A percentile compares a stretch with the other conserved stretches of the same genome.
phyloP scores from a whole-genome alignment of 2,113 vertebrate species.

The Sorex araneus region DNA sequence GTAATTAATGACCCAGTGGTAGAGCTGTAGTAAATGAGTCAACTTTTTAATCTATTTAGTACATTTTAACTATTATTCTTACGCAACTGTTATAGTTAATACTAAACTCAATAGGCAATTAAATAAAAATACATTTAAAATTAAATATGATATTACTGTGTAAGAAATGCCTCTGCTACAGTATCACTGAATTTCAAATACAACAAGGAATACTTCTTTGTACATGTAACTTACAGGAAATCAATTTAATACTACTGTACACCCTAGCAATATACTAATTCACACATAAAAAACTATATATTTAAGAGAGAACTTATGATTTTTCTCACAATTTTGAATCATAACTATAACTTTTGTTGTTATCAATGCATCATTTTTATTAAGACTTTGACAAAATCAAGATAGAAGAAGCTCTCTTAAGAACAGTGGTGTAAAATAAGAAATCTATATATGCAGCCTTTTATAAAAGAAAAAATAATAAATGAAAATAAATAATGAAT shows the following conservation, averaged over 20 bases:
- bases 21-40: neutral
- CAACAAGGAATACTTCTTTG: slow-evolving; percentile 44
- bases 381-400: neutral
- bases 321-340: neutral
- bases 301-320: neutral
- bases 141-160: slow-evolving; percentile 48
- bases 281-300: slow-evolving; percentile 12
- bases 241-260: neutral
- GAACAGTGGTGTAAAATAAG: neutral
- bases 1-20: slow-evolving; percentile 31
- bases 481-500: neutral
- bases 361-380: too few relatives aligned
- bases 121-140: slow-evolving; percentile 63
- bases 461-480: neutral
- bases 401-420: neutral
- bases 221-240: neutral
- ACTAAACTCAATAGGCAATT: slow-evolving; percentile 19
- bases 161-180: slow-evolving; percentile 41
- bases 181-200: slow-evolving; percentile 29
- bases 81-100: neutral
- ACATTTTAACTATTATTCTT: neutral
- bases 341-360: neutral
- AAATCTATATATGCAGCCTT: neutral
- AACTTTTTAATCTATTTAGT: slow-evolving; percentile 20
- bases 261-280: neutral